A percentile compares a stretch with the other conserved stretches of the same genome.
These are phyloP conservation scores for Eledone cirrhosa DNA, from an alignment of 2,888 invertebrate genomes.

Conservation along the genomic window DNA sequence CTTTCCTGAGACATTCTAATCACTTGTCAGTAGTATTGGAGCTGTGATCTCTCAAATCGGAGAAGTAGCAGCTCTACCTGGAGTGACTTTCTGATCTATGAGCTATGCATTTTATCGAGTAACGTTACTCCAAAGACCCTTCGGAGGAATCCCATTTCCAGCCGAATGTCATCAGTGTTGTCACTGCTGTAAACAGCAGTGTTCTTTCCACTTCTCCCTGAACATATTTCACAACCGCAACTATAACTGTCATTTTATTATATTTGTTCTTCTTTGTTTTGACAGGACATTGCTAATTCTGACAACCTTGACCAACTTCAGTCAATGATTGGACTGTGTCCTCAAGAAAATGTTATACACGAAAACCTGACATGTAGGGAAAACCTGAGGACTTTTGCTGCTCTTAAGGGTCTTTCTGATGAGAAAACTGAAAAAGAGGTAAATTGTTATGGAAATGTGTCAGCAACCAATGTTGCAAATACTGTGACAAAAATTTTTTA, in stretches of 20 bases:
- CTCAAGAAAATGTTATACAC: slow-evolving; percentile 86
- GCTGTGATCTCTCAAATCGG: no score
- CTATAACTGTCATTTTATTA: neutral
- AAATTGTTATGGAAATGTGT: slow-evolving; percentile 24
- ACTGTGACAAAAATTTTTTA: no score
- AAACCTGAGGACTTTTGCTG: slow-evolving; percentile 83
- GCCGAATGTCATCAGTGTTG: no score
- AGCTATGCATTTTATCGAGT: no score
- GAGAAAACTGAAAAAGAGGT: slow-evolving; percentile 46
- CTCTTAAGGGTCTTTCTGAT: slow-evolving; percentile 73
- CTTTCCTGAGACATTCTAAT: no score
- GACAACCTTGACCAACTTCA: slow-evolving; percentile 81
- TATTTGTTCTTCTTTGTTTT: slow-evolving; percentile 1
- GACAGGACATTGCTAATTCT: slow-evolving; percentile 74
- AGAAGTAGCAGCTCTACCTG: no score
- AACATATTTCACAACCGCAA: no score
- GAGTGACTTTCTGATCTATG: no score
- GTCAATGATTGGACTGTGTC: slow-evolving; percentile 86
- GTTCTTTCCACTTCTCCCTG: neutral
- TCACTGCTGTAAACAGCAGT: neutral
- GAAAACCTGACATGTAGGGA: slow-evolving; percentile 80
- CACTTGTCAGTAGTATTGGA: no score
- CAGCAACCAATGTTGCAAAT: no score
- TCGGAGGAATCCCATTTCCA: no score
- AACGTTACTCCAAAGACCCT: no score